phyloP scores from a whole-genome alignment of 2,113 vertebrate genomes.

The Paracanthobrama guichenoti region DNA sequence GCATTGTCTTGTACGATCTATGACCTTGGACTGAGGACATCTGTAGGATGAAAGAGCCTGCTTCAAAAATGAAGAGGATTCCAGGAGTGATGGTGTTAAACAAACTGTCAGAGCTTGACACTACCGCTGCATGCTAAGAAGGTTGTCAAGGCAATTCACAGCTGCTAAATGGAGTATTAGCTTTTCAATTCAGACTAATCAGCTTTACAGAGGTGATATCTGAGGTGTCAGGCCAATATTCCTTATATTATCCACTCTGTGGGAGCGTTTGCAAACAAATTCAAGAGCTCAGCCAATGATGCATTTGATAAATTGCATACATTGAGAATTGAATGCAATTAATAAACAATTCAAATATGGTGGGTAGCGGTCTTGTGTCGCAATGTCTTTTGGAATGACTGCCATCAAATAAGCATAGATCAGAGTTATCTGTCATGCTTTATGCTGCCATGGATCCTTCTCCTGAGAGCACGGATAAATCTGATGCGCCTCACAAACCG shows the following conservation, averaged over 20 bases:
- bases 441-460: slow-evolving; percentile 25
- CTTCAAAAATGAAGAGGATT: slow-evolving; percentile 20
- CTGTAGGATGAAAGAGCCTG: background rate
- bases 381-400: slow-evolving; percentile 25
- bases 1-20: background rate
- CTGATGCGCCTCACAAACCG: slow-evolving; percentile 47
- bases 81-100: background rate
- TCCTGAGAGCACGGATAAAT: slow-evolving; percentile 42
- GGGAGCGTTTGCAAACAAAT: slow-evolving; percentile 12
- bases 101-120: background rate
- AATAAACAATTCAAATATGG: slow-evolving; percentile 6
- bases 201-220: slow-evolving; percentile 31
- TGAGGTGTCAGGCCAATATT: slow-evolving; percentile 15
- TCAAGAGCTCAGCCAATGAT: background rate
- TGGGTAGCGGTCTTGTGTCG: background rate
- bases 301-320: background rate
- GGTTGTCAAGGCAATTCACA: slow-evolving; percentile 12
- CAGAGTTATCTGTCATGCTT: slow-evolving; percentile 34
- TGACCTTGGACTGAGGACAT: background rate
- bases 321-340: background rate
- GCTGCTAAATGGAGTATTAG: slow-evolving; percentile 29
- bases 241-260: background rate
- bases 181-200: slow-evolving; percentile 26
- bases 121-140: background rate
- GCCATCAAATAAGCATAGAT: slow-evolving; percentile 12